Conservation (phyloP, 64 coral and sea anemone species). For the Stichodactyla mertensii region DNA sequence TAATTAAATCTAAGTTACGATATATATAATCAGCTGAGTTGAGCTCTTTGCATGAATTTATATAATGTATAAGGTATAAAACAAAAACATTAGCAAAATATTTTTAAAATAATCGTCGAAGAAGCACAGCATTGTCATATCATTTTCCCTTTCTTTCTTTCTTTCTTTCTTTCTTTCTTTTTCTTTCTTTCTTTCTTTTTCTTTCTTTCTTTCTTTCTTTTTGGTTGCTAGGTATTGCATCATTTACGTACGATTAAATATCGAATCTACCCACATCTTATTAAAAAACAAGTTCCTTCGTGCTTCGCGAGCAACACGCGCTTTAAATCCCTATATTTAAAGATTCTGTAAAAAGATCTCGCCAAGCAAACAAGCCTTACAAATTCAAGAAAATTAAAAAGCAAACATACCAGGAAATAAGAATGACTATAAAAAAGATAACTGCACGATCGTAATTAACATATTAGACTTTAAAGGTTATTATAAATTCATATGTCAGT, state of each 20-base stretch:
- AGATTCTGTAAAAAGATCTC: neutral
- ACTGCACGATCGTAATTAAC: neutral
- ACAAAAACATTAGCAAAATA: no score
- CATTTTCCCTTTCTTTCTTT: no score
- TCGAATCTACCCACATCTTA: neutral
- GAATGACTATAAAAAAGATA: neutral
- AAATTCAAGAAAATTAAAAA: neutral
- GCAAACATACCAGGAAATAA: neutral
- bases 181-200: no score
- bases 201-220: neutral
- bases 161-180: no score
- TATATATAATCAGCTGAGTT: no score
- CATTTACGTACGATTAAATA: neutral
- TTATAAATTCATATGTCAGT: neutral
- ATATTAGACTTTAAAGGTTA: neutral
- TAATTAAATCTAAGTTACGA: no score
- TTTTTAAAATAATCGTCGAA: no score
- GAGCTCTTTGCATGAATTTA: neutral
- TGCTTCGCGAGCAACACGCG: neutral
- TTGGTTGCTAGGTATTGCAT: neutral
- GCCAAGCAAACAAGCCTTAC: neutral
- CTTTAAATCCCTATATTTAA: neutral
- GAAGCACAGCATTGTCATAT: no score
- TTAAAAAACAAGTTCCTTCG: neutral
- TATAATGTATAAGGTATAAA: neutral